Evolutionary conservation across 2,888 invertebrate species (phyloP), one percentile per base, ranked within the genome.

Genomic region (Dicranocentrus wangi): DNA sequence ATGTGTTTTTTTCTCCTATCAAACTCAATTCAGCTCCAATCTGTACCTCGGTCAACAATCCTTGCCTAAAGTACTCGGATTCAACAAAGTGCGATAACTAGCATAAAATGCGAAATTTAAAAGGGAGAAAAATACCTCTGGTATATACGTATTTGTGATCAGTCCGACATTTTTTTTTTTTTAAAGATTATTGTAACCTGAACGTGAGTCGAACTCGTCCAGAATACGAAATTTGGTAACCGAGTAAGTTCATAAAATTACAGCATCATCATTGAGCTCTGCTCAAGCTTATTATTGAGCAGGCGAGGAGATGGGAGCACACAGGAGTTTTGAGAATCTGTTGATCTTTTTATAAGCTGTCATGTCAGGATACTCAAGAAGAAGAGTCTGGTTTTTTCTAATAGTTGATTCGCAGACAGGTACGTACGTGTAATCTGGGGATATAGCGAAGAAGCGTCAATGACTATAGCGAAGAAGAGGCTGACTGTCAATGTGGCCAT

Each of bases 301-400:
- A n/a, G n/a, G n/a, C 8, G 13, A 7, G 39, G 17, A 47, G 47
- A 47, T 13, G 39, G 13, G 8, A 39, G 8, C 39, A 39, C 8
- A 39, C 8, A 39, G 39, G 39, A 39, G 5, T 47, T 47, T 47
- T 47, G 8, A 5, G 47, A 47, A 3, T 47, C 8, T 47, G 47
- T 17, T 47, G 47, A 47, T 47, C 47, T 47, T 47, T 47, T 47
- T 47, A 47, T 47, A 47, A 47, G 47, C 47, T 47, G 47, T 47
- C 47, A 47, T 47, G n/a, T 47, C 8, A 10, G 47, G 5, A 47
- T 15, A 32, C 32, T 7, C 10, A 32, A 10, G 32, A 32, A 47
- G n/a, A 47, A 47, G 47, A 47, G 47, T 47, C 47, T n/a, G 17
- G 47, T 47, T 47, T 47, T 47, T 47, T 47, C 17, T 47, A 47